Evolutionary conservation across 2,113 vertebrate genomes (phyloP), one percentile per base, ranked within the genome.

Genomic region (Cyprinodon variegatus): DNA sequence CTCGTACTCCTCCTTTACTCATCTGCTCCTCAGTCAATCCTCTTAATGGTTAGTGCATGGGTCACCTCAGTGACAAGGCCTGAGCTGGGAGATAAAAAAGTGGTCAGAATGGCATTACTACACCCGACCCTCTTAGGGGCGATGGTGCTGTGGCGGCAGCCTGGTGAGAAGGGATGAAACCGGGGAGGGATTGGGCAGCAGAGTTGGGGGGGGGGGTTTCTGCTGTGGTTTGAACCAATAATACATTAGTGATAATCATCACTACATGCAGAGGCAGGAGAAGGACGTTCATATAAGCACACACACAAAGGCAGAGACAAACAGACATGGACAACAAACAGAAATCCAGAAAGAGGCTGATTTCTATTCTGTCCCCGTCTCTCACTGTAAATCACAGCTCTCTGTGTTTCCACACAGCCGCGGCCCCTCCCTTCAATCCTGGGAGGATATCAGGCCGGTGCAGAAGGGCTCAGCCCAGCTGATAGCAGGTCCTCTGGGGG

Each of bases 41-140:
- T 84, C 90, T 85, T 64, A 77, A 90, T 85, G 88, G 77, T 57
- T 76, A 83, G 87, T 89, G 90, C 91, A 91, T 57, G 88, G 93
- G 92, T 94, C 91, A 93, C 61, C 85, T 40, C 68, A 86, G 90
- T 86, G 86, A 93, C 87, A 74, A 84, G 83, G 92, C 89, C 90
- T 94, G 93, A 94, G 90, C 84, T 67, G 76, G 69, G 86, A 93
- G 93, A 94, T 94, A 94, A 94, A 91, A 29, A 73, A 46, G 77
- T 87, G 87, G 77, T 86, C 90, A 91, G 87, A 89, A 89, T 82
- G 88, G 86, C 88, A 85, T 94, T 93, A 93, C 81, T 82, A 88
- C 83, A 78, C 68, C 79, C 68, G 65, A 72, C 77, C 81, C 85
- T 91, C 86, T 73, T 86, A 87, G 85, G 77, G 84, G 87, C 86